Evolutionary conservation across 2,888 invertebrate species (phyloP).

Genomic region (Oegoconia quadripuncta): DNA sequence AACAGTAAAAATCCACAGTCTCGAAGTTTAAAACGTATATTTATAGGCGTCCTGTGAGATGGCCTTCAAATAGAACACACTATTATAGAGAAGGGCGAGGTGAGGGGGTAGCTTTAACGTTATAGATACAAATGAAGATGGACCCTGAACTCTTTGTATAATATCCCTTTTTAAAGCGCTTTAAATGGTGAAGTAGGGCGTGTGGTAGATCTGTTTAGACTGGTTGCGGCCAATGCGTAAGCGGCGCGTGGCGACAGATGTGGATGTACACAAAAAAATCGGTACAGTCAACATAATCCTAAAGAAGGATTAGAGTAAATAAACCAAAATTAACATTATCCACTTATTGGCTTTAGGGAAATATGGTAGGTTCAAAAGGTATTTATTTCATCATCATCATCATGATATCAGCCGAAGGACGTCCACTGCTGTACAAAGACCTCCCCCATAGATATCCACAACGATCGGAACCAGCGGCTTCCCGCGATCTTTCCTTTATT

Average conservation of each 20-base stretch:
- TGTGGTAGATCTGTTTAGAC: constrained; percentile 33
- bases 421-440: too few relatives aligned
- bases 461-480: too few relatives aligned
- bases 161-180: constrained; percentile 14
- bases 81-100: constrained; percentile 36
- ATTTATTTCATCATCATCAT: too few relatives aligned
- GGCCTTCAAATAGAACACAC: constrained; percentile 61
- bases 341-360: too few relatives aligned
- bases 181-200: constrained; percentile 16
- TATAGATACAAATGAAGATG: constrained; percentile 31
- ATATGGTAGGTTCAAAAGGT: too few relatives aligned
- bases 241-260: constrained; percentile 71
- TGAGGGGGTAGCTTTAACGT: constrained; percentile 37
- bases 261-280: constrained; percentile 62
- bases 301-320: neutral
- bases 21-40: constrained; percentile 36
- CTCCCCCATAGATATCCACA: too few relatives aligned
- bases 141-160: constrained; percentile 28
- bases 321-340: neutral
- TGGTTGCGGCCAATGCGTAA: constrained; percentile 44
- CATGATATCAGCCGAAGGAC: too few relatives aligned
- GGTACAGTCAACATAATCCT: constrained; percentile 42
- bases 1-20: constrained; percentile 16
- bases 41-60: constrained; percentile 60
- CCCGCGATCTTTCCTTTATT: neutral